Evolutionary conservation across 2,888 invertebrate species (phyloP), one percentile per base, ranked within the genome.

Genomic region (Mycalesis mineus): DNA sequence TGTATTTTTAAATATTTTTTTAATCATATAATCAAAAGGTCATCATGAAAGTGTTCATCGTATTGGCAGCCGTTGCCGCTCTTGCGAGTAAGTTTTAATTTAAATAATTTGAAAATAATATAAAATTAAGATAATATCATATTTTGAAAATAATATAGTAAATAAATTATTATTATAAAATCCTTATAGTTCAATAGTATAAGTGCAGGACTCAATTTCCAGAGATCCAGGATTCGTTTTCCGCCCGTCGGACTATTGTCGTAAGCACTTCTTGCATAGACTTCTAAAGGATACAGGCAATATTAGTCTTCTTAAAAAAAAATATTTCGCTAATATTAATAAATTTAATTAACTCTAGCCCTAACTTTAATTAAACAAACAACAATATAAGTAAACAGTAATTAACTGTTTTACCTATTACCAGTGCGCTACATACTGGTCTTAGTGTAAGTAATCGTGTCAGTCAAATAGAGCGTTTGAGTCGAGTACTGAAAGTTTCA

Each of bases 41-140:
- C 87, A 86, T 67, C 78, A 89, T 89, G 89, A 89, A 88, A 88
- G 88, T 88, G 85, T 87, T 88, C 84, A 82, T 89, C 78, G 85
- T 86, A 62, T 71, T 89, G 70, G 78, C 87, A 70, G 84, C 88
- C 62, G 78, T 78, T 69, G 74, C 85, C 69, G 87, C 88, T 66
- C 68, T 89, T 70, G 88, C 89, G 75, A 87, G 89, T 89, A 80
- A 89, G 88, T 87, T 42, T 33, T 5, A 36, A 13, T 42, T 11
- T 33, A n/a, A 33, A 13, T 13, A n/a, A 15, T 7, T 40, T 15
- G n/a, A 15, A n/a, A 40, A 53, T 42, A 17, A 37, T 28, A 22
- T n/a, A 13, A 42, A 39, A 28, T 17, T 45, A n/a, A n/a, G n/a
- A n/a, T n/a, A n/a, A n/a, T 36, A 36, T 36, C 14, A 42, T 28